Conservation (phyloP, 2,113 vertebrate species). For the Neodon shergylaensis region DNA sequence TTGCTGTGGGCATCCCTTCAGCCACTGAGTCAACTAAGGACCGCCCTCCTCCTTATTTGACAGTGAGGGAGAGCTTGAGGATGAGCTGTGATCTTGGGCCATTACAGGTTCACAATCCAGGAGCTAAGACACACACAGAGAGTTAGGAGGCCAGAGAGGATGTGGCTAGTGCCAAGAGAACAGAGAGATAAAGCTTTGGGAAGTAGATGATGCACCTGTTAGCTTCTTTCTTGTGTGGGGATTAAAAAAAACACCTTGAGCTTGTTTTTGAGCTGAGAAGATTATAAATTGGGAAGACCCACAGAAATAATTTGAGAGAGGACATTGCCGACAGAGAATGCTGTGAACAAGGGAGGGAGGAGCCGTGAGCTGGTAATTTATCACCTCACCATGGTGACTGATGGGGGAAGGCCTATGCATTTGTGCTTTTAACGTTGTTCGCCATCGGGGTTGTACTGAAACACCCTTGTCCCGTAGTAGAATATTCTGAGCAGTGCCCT, state of each 20-base stretch:
- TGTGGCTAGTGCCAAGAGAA: background rate
- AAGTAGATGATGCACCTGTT: background rate
- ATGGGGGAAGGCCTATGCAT: too few species aligned
- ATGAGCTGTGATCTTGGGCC: background rate
- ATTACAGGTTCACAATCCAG: background rate
- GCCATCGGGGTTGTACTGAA: background rate
- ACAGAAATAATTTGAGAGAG: background rate
- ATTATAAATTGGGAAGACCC: background rate
- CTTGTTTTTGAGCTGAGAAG: conserved; percentile 1
- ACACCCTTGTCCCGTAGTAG: background rate
- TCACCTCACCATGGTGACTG: background rate
- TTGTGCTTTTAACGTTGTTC: background rate
- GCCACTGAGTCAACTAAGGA: background rate
- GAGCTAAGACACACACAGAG: background rate
- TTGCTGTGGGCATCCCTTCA: background rate
- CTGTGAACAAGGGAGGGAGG: background rate
- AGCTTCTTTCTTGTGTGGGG: background rate
- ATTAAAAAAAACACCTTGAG: background rate
- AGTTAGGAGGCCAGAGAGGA: background rate
- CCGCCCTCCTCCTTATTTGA: background rate
- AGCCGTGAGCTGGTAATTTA: background rate
- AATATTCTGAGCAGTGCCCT: background rate
- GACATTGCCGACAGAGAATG: background rate
- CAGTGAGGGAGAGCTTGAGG: background rate
- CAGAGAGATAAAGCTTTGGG: background rate